Evolutionary conservation across 2,113 vertebrate genomes (phyloP).

Genomic region (pig (Sus scrofa)): T2T-Sscrofa CM000812.6:65992501-65993000

Average conservation of each 20-base stretch:
- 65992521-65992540: not conserved
- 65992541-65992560: not conserved
- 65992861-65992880: not conserved
- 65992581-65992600: not conserved
- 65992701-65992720: slow-evolving; percentile 18
- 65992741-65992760: not conserved
- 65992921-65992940: slow-evolving; percentile 2
- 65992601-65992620: slow-evolving; percentile 3
- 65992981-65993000: not conserved
- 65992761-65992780: slow-evolving; percentile 41
- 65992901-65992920: not conserved
- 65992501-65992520: slow-evolving; percentile 23
- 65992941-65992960: not conserved
- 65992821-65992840: slow-evolving; percentile 22
- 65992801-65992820: not conserved
- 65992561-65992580: slow-evolving; percentile 14
- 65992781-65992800: not conserved
- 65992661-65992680: slow-evolving; percentile 54
- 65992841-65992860: not conserved
- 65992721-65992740: slow-evolving; percentile 44
- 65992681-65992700: slow-evolving; percentile 23
- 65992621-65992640: slow-evolving; percentile 26
- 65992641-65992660: slow-evolving; percentile 10
- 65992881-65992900: not conserved
- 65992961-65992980: not conserved